phyloP scores from a whole-genome alignment of 1,140 invertebrate genomes.

The Cephus cinctus region DNA sequence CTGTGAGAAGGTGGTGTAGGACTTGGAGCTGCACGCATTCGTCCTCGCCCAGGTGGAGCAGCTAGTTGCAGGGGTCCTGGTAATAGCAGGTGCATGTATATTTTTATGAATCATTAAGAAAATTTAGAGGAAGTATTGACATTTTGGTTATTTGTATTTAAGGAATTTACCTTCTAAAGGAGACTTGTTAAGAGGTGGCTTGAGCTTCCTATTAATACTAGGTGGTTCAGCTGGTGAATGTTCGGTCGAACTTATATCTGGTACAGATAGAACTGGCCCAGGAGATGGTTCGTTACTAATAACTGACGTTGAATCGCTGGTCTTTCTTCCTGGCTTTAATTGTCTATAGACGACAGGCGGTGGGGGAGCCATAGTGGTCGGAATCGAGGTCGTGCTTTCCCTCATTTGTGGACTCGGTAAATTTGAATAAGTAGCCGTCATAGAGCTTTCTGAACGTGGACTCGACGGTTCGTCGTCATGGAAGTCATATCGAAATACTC shows the following conservation, averaged over 20 bases:
- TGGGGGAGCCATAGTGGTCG: constrained; percentile 50
- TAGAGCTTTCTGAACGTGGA: constrained; percentile 57
- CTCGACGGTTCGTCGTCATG: constrained; percentile 59
- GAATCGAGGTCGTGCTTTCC: constrained; percentile 29
- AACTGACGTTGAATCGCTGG: constrained; percentile 60
- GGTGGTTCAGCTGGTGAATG: constrained; percentile 45
- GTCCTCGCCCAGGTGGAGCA: constrained; percentile 49
- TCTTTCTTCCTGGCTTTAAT: constrained; percentile 71
- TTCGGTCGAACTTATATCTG: constrained; percentile 43
- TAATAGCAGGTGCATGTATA: neutral
- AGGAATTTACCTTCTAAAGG: neutral
- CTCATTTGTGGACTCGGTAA: constrained; percentile 58
- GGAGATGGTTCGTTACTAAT: constrained; percentile 52
- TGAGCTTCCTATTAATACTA: constrained; percentile 44
- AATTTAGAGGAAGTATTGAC: neutral
- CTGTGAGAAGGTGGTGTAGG: constrained; percentile 48
- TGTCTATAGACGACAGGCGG: constrained; percentile 76
- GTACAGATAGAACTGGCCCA: constrained; percentile 29
- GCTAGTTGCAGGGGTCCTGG: constrained; percentile 47
- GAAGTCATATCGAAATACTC: constrained; percentile 63
- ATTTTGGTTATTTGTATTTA: too few relatives aligned
- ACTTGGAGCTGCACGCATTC: constrained; percentile 56
- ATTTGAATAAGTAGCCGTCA: constrained; percentile 60
- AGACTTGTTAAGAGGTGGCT: constrained; percentile 25
- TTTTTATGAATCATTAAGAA: neutral